A percentile compares a stretch with the other conserved stretches of the same genome.
These are phyloP conservation scores for Rhynchonycteris naso DNA, from an alignment of 2,797 vertebrate species.

Conservation along the genomic window DNA sequence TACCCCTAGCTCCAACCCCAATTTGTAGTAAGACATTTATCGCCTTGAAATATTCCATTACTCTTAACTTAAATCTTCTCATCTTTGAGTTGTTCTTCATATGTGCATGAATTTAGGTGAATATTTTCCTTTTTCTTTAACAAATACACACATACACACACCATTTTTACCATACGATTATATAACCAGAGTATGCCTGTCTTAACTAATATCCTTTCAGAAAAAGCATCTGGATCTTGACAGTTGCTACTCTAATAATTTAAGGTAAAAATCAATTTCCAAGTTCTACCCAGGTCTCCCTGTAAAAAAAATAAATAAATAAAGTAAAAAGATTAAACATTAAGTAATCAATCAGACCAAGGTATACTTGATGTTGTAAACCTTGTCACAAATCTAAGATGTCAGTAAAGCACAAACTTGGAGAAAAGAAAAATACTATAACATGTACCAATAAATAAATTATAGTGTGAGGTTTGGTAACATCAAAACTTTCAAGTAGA, in stretches of 20 bases:
- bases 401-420: not conserved
- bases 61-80: constrained; percentile 22
- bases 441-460: not conserved
- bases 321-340: not conserved
- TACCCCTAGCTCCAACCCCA: fast-evolving
- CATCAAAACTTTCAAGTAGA: not conserved
- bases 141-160: not conserved
- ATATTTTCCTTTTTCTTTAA: constrained; percentile 6
- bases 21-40: not conserved
- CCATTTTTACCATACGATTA: not conserved
- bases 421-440: not conserved
- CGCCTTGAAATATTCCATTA: not conserved
- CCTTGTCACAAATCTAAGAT: not conserved
- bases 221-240: not conserved
- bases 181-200: not conserved
- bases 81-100: not conserved
- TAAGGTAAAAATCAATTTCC: constrained; percentile 63
- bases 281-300: not conserved
- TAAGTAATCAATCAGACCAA: not conserved
- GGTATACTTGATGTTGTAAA: not conserved
- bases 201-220: not conserved
- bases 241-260: not conserved
- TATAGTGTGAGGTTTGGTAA: not conserved
- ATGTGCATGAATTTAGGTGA: not conserved
- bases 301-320: not conserved